These are phyloP conservation scores for Pithys albifrons DNA, from an alignment of 2,113 vertebrate genomes.

Conservation along the genomic window DNA sequence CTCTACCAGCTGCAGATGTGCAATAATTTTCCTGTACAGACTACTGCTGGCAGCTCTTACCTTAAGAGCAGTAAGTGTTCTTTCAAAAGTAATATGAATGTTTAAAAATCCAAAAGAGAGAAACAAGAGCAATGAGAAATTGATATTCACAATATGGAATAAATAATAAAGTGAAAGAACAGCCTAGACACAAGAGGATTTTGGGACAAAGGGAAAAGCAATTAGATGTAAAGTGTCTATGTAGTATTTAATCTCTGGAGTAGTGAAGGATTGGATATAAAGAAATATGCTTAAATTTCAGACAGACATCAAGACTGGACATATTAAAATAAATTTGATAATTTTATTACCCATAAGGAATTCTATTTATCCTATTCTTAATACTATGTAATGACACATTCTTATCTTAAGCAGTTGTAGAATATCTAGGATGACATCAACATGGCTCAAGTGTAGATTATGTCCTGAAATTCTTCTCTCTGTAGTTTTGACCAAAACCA, in stretches of 20 bases:
- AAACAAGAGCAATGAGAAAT: background rate
- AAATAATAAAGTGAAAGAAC: background rate
- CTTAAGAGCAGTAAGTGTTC: background rate
- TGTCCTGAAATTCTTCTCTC: background rate
- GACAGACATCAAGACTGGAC: background rate
- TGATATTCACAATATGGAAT: background rate
- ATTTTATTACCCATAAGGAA: background rate
- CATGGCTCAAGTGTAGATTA: background rate
- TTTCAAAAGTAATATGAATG: background rate
- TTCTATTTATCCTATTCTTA: background rate
- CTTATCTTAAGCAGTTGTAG: background rate
- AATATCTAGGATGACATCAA: background rate
- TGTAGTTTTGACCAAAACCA: background rate
- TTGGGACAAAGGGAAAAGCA: background rate
- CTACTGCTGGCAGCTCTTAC: background rate
- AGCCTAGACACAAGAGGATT: background rate
- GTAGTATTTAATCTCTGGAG: background rate
- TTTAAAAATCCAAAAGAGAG: background rate
- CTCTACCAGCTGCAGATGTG: background rate
- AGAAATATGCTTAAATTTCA: background rate
- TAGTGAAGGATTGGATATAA: background rate
- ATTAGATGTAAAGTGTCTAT: background rate
- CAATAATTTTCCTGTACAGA: background rate
- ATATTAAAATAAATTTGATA: no score
- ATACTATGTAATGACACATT: background rate